Percentiles rank a stretch among this genome's conserved stretches.
phyloP scores from a whole-genome alignment of 1,140 invertebrate genomes.

The Oryctes rhinoceros region DNA sequence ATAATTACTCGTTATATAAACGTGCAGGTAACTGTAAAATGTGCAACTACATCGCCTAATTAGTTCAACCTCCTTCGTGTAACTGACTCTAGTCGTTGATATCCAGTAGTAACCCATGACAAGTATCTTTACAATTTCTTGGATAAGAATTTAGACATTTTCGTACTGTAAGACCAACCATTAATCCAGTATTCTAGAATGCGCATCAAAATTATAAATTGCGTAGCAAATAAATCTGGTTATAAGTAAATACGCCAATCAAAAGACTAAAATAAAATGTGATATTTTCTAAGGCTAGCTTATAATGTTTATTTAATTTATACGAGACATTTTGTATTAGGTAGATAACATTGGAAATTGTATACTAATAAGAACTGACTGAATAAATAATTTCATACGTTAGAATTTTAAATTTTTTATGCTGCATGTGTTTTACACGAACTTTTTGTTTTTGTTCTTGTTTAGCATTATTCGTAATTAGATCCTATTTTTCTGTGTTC shows the following conservation, averaged over 20 bases:
- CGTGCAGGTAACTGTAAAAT: no score
- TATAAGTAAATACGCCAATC: neutral
- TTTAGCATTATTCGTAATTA: conserved; percentile 23
- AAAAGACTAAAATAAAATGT: conserved; percentile 13
- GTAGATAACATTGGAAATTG: conserved; percentile 32
- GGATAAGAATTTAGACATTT: neutral
- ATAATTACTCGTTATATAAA: no score
- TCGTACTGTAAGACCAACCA: neutral
- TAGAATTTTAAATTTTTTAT: conserved; percentile 37
- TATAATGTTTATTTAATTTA: conserved; percentile 11
- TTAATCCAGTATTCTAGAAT: conserved; percentile 17
- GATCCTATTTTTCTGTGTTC: conserved; percentile 5
- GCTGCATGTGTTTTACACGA: conserved; percentile 30
- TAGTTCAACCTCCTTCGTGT: no score
- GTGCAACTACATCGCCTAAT: no score
- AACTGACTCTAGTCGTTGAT: no score
- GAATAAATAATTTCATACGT: conserved; percentile 29
- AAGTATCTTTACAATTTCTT: no score
- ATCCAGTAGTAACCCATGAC: no score
- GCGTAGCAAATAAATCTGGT: conserved; percentile 6
- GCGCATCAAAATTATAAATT: neutral
- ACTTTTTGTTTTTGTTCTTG: conserved; percentile 19
- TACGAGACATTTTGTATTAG: conserved; percentile 12
- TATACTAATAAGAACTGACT: conserved; percentile 36
- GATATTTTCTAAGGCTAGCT: conserved; percentile 27